Conservation (phyloP, 2,888 invertebrate genomes). For the Dromius quadrimaculatus region DNA sequence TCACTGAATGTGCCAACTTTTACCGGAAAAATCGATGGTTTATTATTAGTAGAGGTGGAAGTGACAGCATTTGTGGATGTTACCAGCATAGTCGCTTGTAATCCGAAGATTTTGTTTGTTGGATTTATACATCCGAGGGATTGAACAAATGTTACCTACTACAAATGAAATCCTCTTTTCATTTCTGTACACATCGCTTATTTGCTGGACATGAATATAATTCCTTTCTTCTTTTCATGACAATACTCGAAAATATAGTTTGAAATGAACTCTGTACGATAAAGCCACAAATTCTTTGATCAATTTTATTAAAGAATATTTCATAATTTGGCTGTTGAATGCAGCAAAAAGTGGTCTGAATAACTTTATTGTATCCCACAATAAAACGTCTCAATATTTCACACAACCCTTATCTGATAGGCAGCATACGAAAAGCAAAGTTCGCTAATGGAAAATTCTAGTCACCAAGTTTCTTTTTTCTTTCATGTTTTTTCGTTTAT, state of each 20-base stretch:
- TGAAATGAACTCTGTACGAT: too few species aligned
- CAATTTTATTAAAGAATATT: too few species aligned
- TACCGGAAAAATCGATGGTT: constrained; percentile 34
- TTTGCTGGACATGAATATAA: too few species aligned
- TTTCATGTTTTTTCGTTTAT: constrained; percentile 32
- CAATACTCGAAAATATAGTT: too few species aligned
- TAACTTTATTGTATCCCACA: too few species aligned
- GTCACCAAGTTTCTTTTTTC: constrained; percentile 59
- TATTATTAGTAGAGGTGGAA: constrained; percentile 7
- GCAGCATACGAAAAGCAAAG: constrained; percentile 21
- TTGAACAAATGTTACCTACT: neutral
- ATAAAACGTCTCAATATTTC: neutral
- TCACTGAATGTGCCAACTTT: constrained; percentile 14
- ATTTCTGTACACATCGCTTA: too few species aligned
- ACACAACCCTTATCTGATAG: constrained; percentile 24
- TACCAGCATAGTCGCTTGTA: neutral
- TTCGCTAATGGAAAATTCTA: constrained; percentile 60
- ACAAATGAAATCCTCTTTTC: neutral
- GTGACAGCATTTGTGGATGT: constrained; percentile 6
- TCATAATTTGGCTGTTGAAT: too few species aligned
- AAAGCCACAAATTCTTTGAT: too few species aligned
- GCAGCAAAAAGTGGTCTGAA: too few species aligned
- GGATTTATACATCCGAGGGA: neutral
- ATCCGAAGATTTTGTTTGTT: constrained; percentile 9
- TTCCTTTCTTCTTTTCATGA: too few species aligned